Evolutionary conservation across 2,113 vertebrate genomes (phyloP), one percentile per base, ranked within the genome.

Genomic region (Neomonachus schauinslandi): DNA sequence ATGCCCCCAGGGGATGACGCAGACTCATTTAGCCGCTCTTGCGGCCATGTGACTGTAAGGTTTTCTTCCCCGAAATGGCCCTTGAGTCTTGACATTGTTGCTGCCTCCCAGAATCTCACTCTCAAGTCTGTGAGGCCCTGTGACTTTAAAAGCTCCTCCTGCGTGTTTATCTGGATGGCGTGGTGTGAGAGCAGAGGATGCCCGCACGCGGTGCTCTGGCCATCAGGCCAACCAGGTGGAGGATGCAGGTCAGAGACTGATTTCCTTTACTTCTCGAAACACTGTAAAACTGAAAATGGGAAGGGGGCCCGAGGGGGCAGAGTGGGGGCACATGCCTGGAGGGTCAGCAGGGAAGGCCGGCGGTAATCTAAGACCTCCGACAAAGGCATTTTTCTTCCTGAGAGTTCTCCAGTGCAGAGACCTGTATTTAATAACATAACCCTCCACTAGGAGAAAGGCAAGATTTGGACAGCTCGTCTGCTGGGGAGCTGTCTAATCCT

Each of bases 161-260:
- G 33, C 3, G 5, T 0, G 10, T 31, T 33, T 22, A n/a, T 33
- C 10, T 0, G 0, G 4, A 0, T 0, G 21, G 53, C 1, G 2
- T 39, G 2, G 2, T 2, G 21, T 0, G 2, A 13, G 36, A 31
- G 61, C 4, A 0, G 14, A n/a, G 51, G 42, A 7, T 0, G 0
- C 3, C 46, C 19, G 74, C 1, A 0, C 0, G 1, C 36, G 14
- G 12, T 10, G 36, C 67, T 81, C 15, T 10, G 26, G 71, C 31
- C 7, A 1, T 3, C 4, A 15, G 9, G 53, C 31, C 0, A 1
- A 4, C 31, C 15, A 1, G 22, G 36, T 4, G 5, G 31, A n/a
- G 71, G 33, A 14, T 0, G 2, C 8, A 3, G 1, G 39, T 16
- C 71, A 39, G 33, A 53, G 24, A 16, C n/a, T 0, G 19, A 2